Base-by-base conservation (phyloP, 2,113 vertebrate species). In the Eurypyga helias region DNA sequence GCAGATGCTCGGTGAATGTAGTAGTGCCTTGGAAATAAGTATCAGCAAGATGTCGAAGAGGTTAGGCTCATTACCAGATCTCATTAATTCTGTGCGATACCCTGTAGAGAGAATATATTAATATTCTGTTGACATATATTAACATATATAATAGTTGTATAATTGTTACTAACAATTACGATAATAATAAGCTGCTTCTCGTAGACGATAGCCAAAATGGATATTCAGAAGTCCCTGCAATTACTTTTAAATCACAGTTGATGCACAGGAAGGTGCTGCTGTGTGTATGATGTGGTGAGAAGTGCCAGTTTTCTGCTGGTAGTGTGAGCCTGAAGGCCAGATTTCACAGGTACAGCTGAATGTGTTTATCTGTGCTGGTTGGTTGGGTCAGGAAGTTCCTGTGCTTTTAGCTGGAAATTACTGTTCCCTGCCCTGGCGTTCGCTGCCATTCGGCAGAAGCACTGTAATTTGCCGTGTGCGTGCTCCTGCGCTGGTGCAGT, bases 131-230 rank as follows among this genome's bases (percentile, higher is more conserved):
- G 91, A 94, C 89, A 93, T 95, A 87, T 90, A 96, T 97, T 96
- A 97, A 92, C 93, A 94, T 96, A 96, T 52, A 93, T 96, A 96
- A 96, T 96, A 93, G 93, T 96, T 95, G 89, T 96, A 57, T 97
- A 96, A 96, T 96, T 95, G 91, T 96, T 95, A 72, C 89, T 93
- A 85, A 75, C 96, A 95, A 95, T 94, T 82, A 60, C 51, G 67
- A 61, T 89, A 67, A 83, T 94, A 82, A 91, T 72, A 96, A 89
- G 94, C 84, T 82, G 1, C 72, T 94, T 87, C 81, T 93, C 24
- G 0, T 33, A 97, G 77, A 82, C 70, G 72, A 1, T 24, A 75
- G 69, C 87, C 55, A 91, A 69, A 90, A 61, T 82, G 91, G 87
- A 45, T 94, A 34, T 72, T 67, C 81, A 49, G 61, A 75, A 72